phyloP scores from a whole-genome alignment of 2,797 vertebrate genomes.

The Emys orbicularis region DNA sequence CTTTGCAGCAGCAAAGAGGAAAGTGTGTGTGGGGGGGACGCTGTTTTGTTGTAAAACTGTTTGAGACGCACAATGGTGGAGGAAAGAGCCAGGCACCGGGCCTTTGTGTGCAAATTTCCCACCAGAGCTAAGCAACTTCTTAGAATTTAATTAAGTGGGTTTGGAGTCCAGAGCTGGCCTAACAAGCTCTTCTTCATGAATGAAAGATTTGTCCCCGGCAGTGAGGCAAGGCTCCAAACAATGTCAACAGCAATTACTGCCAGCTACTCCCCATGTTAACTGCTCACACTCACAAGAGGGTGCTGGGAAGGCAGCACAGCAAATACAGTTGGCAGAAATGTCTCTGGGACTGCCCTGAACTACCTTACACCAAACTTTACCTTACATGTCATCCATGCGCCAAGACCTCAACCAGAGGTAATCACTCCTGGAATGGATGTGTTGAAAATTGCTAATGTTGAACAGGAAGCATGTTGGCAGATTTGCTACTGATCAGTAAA shows the following conservation, averaged over 20 bases:
- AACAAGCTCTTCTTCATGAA: constrained; percentile 95
- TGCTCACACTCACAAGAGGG: constrained; percentile 78
- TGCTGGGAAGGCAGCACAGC: constrained; percentile 39
- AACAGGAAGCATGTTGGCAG: neutral
- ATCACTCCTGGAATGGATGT: constrained; percentile 28
- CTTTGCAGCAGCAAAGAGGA: constrained; percentile 57
- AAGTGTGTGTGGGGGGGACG: constrained; percentile 18
- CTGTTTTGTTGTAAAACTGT: constrained; percentile 71
- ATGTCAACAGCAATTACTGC: constrained; percentile 94
- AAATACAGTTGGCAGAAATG: neutral
- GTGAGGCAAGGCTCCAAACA: constrained; percentile 88
- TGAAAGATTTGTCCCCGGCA: constrained; percentile 95
- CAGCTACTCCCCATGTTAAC: constrained; percentile 80
- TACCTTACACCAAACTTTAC: constrained; percentile 29
- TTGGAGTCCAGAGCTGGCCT: constrained; percentile 88
- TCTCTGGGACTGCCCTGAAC: constrained; percentile 48
- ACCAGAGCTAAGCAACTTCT: constrained; percentile 86
- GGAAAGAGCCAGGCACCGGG: constrained; percentile 82
- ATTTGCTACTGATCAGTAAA: neutral
- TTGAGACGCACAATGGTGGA: constrained; percentile 55
- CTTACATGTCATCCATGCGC: constrained; percentile 8
- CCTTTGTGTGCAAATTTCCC: constrained; percentile 99
- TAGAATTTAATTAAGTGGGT: constrained; percentile 96
- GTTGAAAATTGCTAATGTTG: constrained; percentile 44
- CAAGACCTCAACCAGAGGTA: constrained; percentile 15